A percentile compares a stretch with the other conserved stretches of the same genome.
phyloP scores from a whole-genome alignment of 1,140 invertebrate species.

The Pseudomyrmex flavicornis region DNA sequence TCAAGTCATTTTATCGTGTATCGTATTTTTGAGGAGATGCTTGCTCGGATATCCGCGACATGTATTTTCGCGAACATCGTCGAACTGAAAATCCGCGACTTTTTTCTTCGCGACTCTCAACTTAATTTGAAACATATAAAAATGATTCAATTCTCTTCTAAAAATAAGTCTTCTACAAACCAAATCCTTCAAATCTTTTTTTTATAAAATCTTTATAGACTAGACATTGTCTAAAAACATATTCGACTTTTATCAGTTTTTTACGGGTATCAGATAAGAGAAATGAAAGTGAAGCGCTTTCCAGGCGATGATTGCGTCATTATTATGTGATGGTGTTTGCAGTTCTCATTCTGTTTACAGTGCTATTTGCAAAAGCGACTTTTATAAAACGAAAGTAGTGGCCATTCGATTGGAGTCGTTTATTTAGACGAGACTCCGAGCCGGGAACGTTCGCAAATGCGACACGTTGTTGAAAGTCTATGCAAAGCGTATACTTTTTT shows the following conservation, averaged over 20 bases:
- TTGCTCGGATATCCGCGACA: background rate
- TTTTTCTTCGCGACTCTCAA: background rate
- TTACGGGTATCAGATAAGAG: background rate
- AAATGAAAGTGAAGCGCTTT: conserved; percentile 28
- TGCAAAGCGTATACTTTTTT: conserved; percentile 15
- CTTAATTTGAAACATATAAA: background rate
- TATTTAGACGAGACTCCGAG: conserved; percentile 40
- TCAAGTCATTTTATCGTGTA: background rate
- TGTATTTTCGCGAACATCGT: background rate
- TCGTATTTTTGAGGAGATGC: background rate
- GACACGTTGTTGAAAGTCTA: conserved; percentile 24
- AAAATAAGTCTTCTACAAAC: background rate
- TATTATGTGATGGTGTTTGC: conserved; percentile 31
- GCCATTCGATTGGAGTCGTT: conserved; percentile 43
- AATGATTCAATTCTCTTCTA: background rate
- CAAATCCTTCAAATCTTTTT: background rate
- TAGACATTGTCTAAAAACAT: background rate
- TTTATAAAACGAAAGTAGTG: conserved; percentile 26
- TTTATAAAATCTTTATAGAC: too few relatives aligned
- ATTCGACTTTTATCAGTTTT: background rate
- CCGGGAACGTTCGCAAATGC: conserved; percentile 21
- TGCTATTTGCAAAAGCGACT: conserved; percentile 25
- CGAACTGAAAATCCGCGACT: background rate
- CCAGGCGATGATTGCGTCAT: conserved; percentile 28
- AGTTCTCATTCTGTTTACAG: conserved; percentile 19